A percentile compares a stretch with the other conserved stretches of the same genome.
phyloP scores from a whole-genome alignment of 2,888 invertebrate species.

The Panopea generosa region DNA sequence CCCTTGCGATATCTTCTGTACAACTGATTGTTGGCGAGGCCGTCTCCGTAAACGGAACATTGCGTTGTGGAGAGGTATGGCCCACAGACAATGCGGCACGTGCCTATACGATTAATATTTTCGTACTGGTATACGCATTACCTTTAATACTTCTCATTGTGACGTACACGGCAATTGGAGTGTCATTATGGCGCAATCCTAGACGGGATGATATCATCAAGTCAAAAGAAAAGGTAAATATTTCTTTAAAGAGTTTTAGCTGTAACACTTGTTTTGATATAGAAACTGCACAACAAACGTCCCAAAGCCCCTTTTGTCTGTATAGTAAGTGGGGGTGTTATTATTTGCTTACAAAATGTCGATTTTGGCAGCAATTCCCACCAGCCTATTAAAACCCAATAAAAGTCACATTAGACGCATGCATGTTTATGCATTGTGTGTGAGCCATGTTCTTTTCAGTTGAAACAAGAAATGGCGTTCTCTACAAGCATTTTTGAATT shows the following conservation, averaged over 20 bases:
- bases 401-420: too few relatives aligned
- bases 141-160: constrained; percentile 85
- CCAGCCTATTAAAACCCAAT: too few relatives aligned
- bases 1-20: constrained; percentile 83
- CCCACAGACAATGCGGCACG: constrained; percentile 51
- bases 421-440: too few relatives aligned
- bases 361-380: too few relatives aligned
- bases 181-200: constrained; percentile 85
- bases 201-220: constrained; percentile 86
- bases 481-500: too few relatives aligned
- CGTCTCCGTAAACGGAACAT: constrained; percentile 50
- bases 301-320: too few relatives aligned
- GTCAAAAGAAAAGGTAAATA: constrained; percentile 84
- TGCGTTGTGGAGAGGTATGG: constrained; percentile 75
- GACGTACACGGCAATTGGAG: constrained; percentile 85
- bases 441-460: too few relatives aligned
- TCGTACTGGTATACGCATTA: constrained; percentile 82
- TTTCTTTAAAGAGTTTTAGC: not conserved
- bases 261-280: not conserved
- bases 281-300: too few relatives aligned
- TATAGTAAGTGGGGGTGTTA: too few relatives aligned
- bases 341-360: too few relatives aligned
- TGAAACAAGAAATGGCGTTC: too few relatives aligned
- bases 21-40: constrained; percentile 82
- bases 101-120: constrained; percentile 79